Conservation (phyloP, 2,888 invertebrate species). For the Meandrusa payeni region DNA sequence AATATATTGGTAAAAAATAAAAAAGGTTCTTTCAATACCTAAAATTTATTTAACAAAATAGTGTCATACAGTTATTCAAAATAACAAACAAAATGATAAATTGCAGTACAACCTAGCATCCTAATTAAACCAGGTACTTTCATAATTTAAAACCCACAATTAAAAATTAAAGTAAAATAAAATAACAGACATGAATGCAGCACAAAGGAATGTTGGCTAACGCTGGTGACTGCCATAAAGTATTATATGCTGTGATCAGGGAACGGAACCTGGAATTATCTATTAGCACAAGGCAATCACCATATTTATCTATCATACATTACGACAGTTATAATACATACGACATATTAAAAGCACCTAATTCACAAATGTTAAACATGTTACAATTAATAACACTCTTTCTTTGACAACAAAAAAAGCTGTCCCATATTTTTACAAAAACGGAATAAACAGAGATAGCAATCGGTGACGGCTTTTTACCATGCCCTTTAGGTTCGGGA, state of each 20-base stretch:
- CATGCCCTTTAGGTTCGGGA: too few relatives aligned
- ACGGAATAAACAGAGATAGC: too few relatives aligned
- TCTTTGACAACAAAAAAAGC: conserved; percentile 43
- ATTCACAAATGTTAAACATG: conserved; percentile 8
- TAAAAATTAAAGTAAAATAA: conserved; percentile 46
- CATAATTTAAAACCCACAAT: conserved; percentile 69
- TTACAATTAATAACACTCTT: conserved; percentile 21
- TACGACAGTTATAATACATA: neutral
- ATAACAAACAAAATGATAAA: conserved; percentile 80
- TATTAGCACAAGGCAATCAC: conserved; percentile 5
- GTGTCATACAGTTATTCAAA: conserved; percentile 80
- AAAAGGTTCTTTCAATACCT: conserved; percentile 65
- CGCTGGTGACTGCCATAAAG: conserved; percentile 37
- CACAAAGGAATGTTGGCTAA: conserved; percentile 79
- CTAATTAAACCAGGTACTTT: conserved; percentile 81
- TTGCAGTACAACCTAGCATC: conserved; percentile 79
- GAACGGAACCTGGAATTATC: conserved; percentile 3
- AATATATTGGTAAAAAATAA: too few relatives aligned
- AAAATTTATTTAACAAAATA: conserved; percentile 81
- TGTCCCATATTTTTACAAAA: too few relatives aligned
- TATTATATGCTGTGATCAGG: conserved; percentile 23
- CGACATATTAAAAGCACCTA: conserved; percentile 21
- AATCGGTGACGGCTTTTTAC: too few relatives aligned
- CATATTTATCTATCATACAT: conserved; percentile 1
- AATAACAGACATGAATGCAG: conserved; percentile 70